Evolutionary conservation across 2,888 invertebrate genomes (phyloP).

Genomic region (Cryptosula pallasiana): DNA sequence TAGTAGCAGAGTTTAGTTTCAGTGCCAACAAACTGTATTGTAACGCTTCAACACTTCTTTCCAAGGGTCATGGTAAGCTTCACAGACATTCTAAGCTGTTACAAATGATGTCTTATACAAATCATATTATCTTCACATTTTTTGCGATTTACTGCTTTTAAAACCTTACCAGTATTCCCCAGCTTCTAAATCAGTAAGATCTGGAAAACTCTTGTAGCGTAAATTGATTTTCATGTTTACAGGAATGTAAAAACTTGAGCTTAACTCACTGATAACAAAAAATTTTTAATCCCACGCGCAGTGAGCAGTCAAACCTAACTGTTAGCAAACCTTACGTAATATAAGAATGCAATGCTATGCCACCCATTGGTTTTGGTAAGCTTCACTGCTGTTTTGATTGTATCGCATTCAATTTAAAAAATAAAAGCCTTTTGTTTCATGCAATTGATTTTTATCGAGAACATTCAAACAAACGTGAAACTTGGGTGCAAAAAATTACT

Average conservation of each 20-base stretch:
- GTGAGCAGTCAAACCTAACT: no score
- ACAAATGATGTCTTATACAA: no score
- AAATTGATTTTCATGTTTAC: neutral
- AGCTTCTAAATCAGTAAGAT: neutral
- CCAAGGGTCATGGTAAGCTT: no score
- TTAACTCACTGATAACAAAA: no score
- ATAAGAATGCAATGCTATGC: neutral
- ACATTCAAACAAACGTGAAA: neutral
- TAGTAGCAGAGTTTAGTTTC: no score
- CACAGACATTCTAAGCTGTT: no score
- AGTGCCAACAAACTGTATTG: no score
- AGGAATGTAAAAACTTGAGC: neutral
- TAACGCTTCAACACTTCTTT: no score
- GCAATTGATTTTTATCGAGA: neutral
- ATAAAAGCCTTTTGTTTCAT: neutral
- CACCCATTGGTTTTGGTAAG: neutral
- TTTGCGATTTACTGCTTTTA: no score
- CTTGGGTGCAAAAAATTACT: slow-evolving; percentile 8
- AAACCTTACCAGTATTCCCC: neutral
- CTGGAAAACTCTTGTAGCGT: neutral
- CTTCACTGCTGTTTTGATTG: neutral
- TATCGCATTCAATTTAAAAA: no score
- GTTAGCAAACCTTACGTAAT: neutral
- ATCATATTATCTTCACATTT: no score
- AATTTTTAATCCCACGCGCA: neutral